Base-by-base conservation (phyloP, 2,888 invertebrate genomes). In the Thyatira batis region DNA sequence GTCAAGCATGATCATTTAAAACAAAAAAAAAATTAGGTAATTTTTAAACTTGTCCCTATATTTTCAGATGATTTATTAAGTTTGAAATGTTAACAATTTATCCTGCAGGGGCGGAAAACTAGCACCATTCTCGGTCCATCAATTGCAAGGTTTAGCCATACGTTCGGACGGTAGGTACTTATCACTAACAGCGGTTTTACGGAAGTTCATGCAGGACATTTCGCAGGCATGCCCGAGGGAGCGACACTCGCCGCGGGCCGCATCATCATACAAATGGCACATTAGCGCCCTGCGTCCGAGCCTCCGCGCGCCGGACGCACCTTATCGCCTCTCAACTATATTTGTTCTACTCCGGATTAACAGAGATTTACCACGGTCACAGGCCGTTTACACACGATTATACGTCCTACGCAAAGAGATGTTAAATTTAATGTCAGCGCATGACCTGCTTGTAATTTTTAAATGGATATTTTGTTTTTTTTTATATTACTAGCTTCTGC, bases 191-290 rank as follows among this genome's bases (percentile, higher is more conserved):
- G 45, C 8, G 23, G 25, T n/a, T 23, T 46, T 46, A 25, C 20
- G 25, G 45, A 25, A 23, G 5, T 74, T 69, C 71, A 73, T 67
- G 69, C 65, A 74, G 76, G 68, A 77, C 77, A 77, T 82, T 76
- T 77, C 66, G 62, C 57, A 70, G 65, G 63, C 70, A 64, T 60
- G 58, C 67, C 68, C 54, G 49, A 65, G 74, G 66, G 61, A 63
- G 55, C 49, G 55, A 50, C 51, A 57, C 63, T 68, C 65, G 61
- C 62, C 66, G 71, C 63, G 65, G 63, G 66, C 69, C 65, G 68
- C 88, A 91, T 91, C 90, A 89, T 77, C 92, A 92, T 92, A 92
- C 85, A 92, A 92, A 92, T 92, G 87, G 92, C 76, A 76, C 89
- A 91, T 91, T 92, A 91, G 76, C 82, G 77, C 76, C 79, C 81